Evolutionary conservation across 1,140 invertebrate genomes (phyloP).

Genomic region (Rhopalosiphum padi): DNA sequence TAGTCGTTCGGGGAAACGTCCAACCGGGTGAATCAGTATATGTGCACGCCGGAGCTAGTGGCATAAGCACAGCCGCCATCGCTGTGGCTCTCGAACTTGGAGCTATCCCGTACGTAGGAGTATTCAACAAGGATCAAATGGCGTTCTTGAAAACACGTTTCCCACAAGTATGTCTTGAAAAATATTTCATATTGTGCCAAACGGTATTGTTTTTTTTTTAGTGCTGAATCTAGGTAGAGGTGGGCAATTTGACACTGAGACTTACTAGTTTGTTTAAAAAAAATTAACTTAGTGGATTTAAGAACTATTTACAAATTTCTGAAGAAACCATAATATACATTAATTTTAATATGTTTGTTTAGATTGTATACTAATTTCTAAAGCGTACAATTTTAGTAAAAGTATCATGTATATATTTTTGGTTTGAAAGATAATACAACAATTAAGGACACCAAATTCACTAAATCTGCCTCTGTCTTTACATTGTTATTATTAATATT

Average conservation of each 20-base stretch:
- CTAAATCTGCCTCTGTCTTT: not conserved
- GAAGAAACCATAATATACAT: not conserved
- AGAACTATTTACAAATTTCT: too few species aligned
- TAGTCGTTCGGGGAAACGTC: conserved; percentile 45
- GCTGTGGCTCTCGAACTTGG: conserved; percentile 6
- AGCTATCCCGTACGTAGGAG: conserved; percentile 46
- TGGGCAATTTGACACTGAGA: not conserved
- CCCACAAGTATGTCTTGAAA: conserved; percentile 5
- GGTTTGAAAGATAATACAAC: not conserved
- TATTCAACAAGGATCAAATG: conserved; percentile 38
- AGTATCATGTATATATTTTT: not conserved
- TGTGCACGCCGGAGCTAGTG: conserved; percentile 48
- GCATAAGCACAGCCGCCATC: conserved; percentile 28
- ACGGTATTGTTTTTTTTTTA: not conserved
- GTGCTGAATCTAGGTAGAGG: not conserved
- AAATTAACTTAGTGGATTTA: too few species aligned
- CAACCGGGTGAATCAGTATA: conserved; percentile 47
- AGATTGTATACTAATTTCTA: not conserved
- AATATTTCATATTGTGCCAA: not conserved
- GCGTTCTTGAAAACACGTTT: conserved; percentile 43
- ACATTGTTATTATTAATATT: too few species aligned
- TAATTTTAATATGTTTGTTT: not conserved
- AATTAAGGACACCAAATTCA: not conserved
- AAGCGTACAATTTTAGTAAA: too few species aligned
- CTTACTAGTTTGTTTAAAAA: too few species aligned